Base-by-base conservation (phyloP, 2,888 invertebrate genomes). In the Steromphala cineraria region DNA sequence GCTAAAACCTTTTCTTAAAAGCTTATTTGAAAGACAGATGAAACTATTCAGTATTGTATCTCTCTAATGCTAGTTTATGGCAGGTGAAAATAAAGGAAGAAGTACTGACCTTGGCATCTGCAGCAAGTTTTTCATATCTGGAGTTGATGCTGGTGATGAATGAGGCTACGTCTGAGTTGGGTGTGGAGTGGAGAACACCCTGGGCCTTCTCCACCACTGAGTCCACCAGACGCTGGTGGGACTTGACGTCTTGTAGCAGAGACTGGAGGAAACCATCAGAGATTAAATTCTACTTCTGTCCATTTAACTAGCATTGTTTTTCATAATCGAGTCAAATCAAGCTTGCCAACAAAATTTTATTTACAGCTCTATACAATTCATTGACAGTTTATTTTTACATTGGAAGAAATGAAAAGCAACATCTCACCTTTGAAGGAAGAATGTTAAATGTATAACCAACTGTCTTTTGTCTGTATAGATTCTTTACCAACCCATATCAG, bases 161-260 rank as follows among this genome's bases (percentile, higher is more conserved):
- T 19, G 85, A 81, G 31, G 88, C 84, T 55, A 92, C 89, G 17
- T 92, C 91, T 10, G 90, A 86, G 82, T 89, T 90, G 67, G 87
- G 95, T 2, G 97, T 95, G n/a, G 95, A 96, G 31, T 95, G 94
- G 0, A 96, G 95, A 3, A 96, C 93, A 24, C 95, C 95, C 87
- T 96, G 96, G 0, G 97, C 97, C 93, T 98, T 98, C 91, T 98
- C 98, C 4, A 96, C 96, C 1, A 98, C 96, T 1, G 96, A 96
- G 94, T 98, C 98, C 67, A 98, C 96, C 13, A 97, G 96, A 87
- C 98, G 95, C 92, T 98, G 98, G 90, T 98, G 97, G 0, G 97
- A 96, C 67, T 95, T 94, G 31, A 98, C 97, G 94, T 98, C 98
- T 94, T 98, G 98, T 80, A 97, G 95, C 78, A 96, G 94, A 0